Evolutionary conservation across 2,797 vertebrate species (phyloP).

Genomic region (Tamandua tetradactyla): DNA sequence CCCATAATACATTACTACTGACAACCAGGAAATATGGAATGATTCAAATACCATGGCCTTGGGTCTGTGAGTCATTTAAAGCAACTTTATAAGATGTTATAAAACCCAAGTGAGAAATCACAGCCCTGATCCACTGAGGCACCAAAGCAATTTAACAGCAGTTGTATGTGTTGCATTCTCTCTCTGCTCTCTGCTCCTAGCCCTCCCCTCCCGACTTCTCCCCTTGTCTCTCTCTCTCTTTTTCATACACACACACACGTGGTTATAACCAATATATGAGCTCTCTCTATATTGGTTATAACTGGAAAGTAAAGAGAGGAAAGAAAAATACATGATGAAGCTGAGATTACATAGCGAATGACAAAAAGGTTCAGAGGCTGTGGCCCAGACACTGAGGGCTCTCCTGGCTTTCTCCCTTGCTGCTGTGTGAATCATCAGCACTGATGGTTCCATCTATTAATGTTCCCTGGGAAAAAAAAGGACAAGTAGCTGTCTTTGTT

Average conservation of each 20-base stretch:
- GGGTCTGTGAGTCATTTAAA: constrained; percentile 16
- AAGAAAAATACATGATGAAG: background rate
- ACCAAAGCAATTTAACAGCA: background rate
- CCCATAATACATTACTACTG: background rate
- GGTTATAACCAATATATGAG: background rate
- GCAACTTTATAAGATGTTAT: constrained; percentile 14
- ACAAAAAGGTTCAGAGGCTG: background rate
- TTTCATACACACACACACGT: background rate
- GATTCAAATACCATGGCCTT: background rate
- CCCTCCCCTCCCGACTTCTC: background rate
- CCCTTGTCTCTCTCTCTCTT: background rate
- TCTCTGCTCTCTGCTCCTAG: rapidly evolving
- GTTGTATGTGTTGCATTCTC: background rate
- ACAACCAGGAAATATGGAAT: background rate
- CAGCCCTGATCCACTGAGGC: background rate
- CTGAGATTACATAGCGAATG: background rate
- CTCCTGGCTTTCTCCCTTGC: background rate
- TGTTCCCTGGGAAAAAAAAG: background rate
- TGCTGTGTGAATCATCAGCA: background rate
- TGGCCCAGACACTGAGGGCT: background rate
- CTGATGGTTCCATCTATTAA: background rate
- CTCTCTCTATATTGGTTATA: background rate
- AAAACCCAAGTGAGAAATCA: constrained; percentile 6
- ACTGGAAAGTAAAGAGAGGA: background rate
- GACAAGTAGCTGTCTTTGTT: background rate